A percentile compares a stretch with the other conserved stretches of the same genome.
Evolutionary conservation across 2,113 vertebrate genomes (phyloP).

Genomic region (Aphyosemion australe): DNA sequence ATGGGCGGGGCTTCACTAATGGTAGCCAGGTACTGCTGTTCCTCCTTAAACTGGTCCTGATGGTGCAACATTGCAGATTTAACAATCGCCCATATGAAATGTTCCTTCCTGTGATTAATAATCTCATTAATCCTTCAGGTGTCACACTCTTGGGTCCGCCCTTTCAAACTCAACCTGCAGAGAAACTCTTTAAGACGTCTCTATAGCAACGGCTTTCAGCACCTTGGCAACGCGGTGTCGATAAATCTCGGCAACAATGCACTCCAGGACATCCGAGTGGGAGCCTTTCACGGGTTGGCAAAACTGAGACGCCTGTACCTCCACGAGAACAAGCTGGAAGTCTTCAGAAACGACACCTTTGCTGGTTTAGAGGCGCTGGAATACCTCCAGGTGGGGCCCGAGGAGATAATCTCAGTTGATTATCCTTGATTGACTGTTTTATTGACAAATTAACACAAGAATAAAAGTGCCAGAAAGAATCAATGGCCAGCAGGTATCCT

Average conservation of each 20-base stretch:
- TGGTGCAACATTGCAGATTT: too few relatives aligned
- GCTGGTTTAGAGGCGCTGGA: constrained; percentile 95
- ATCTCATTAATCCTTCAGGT: constrained; percentile 79
- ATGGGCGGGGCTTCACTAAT: constrained; percentile 98
- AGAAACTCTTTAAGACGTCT: constrained; percentile 97
- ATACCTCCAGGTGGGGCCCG: constrained; percentile 92
- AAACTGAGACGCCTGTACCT: constrained; percentile 94
- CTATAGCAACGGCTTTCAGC: constrained; percentile 97
- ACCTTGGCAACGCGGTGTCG: constrained; percentile 95
- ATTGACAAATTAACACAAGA: constrained; percentile 27
- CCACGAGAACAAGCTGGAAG: constrained; percentile 96
- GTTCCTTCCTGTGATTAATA: constrained; percentile 57
- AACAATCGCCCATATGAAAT: not conserved
- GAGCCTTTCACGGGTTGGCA: constrained; percentile 92
- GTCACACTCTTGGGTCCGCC: constrained; percentile 94
- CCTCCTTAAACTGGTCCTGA: too few relatives aligned
- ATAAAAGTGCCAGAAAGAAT: constrained; percentile 30
- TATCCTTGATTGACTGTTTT: constrained; percentile 31
- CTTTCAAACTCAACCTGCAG: constrained; percentile 99
- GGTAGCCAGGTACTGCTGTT: constrained; percentile 84
- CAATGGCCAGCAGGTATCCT: constrained; percentile 19
- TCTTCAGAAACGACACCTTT: constrained; percentile 97
- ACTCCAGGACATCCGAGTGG: constrained; percentile 96
- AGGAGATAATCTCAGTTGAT: constrained; percentile 20
- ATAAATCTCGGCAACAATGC: constrained; percentile 99